Percentiles rank a stretch among this genome's conserved stretches.
These are phyloP conservation scores for Minunthozetes semirufus DNA, from an alignment of 2,888 invertebrate species.

Conservation along the genomic window DNA sequence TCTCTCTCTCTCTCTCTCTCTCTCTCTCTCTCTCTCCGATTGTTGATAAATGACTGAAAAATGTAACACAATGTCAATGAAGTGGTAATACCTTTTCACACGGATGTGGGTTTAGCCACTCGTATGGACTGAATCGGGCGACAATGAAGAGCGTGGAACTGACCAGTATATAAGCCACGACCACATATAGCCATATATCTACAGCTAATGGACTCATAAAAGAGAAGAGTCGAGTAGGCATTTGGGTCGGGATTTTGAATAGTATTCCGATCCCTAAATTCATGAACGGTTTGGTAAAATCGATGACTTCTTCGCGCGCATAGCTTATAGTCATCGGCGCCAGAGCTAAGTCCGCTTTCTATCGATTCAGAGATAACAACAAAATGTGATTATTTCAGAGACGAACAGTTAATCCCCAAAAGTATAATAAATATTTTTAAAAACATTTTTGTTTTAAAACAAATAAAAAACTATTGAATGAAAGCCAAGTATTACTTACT, in stretches of 20 bases:
- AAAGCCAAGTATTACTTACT: slow-evolving; percentile 36
- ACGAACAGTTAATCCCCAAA: no score
- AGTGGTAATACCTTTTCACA: slow-evolving; percentile 44
- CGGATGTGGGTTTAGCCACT: slow-evolving; percentile 52
- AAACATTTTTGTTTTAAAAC: background rate
- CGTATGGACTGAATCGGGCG: slow-evolving; percentile 85
- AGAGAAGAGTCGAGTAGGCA: slow-evolving; percentile 80
- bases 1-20: background rate
- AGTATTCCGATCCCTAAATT: slow-evolving; percentile 59
- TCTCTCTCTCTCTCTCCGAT: background rate
- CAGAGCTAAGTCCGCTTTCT: slow-evolving; percentile 69
- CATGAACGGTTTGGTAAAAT: slow-evolving; percentile 98
- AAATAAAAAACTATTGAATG: background rate
- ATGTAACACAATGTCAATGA: background rate
- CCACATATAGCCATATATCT: slow-evolving; percentile 90
- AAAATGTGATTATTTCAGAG: background rate
- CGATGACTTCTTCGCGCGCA: slow-evolving; percentile 85
- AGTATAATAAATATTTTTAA: background rate
- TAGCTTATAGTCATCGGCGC: slow-evolving; percentile 98
- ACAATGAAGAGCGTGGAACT: slow-evolving; percentile 90
- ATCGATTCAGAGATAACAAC: background rate
- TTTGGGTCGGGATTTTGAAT: slow-evolving; percentile 75
- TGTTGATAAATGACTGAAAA: background rate
- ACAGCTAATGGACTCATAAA: slow-evolving; percentile 93
- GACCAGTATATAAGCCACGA: slow-evolving; percentile 87